Conservation (phyloP, 30 jellyfish, hydroid and myxozoan genomes). For the Turritopsis dohrnii region DNA sequence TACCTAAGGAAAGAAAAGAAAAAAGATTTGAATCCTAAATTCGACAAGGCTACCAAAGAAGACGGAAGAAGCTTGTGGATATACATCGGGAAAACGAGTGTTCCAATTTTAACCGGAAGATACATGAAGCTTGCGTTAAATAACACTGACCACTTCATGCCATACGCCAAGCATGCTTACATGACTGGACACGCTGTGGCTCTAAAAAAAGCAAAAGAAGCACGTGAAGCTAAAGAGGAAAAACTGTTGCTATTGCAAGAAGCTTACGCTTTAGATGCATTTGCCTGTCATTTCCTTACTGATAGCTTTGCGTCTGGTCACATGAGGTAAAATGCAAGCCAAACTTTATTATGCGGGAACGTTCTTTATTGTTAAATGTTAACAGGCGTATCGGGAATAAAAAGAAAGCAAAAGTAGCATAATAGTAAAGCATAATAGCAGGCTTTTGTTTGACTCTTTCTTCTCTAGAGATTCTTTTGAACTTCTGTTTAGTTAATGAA, state of each 20-base stretch:
- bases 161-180: constrained; percentile 22
- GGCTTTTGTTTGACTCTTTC: no score
- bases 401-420: no score
- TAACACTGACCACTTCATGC: constrained; percentile 15
- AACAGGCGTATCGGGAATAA: no score
- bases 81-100: no score
- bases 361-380: no score
- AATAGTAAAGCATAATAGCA: no score
- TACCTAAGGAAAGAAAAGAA: constrained; percentile 2
- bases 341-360: no score
- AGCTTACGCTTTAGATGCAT: constrained; percentile 29
- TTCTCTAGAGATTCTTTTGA: no score
- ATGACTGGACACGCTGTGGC: constrained; percentile 22
- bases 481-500: no score
- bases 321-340: constrained; percentile 16
- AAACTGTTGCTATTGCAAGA: constrained; percentile 5
- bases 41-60: constrained; percentile 3
- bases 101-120: constrained; percentile 21
- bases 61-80: constrained; percentile 26
- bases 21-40: not conserved
- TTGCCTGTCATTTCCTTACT: constrained; percentile 30
- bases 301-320: constrained; percentile 26
- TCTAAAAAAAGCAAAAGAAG: constrained; percentile 24
- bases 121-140: constrained; percentile 20
- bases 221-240: not conserved